phyloP scores from a whole-genome alignment of 2,797 vertebrate species.

The Choloepus didactylus region DNA sequence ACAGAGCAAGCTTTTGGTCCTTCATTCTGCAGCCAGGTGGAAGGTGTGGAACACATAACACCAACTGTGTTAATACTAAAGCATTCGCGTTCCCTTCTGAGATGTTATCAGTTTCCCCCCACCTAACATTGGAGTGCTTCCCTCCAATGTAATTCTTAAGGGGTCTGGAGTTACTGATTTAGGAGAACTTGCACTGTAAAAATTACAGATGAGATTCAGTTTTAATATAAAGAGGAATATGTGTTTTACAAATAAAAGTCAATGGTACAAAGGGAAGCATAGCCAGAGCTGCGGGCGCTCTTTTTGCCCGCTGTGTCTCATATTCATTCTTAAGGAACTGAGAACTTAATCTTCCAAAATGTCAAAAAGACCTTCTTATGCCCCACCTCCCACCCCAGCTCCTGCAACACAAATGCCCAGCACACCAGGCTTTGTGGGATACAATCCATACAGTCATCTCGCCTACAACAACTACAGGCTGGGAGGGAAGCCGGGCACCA shows the following conservation, averaged over 20 bases:
- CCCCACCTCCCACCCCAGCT: no score
- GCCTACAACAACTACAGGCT: no score
- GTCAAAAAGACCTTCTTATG: no score
- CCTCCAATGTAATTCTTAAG: background rate
- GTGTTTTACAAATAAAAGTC: conserved; percentile 4
- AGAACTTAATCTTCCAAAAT: no score
- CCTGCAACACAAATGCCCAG: no score
- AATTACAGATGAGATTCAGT: background rate
- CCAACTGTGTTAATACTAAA: background rate
- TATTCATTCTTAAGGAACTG: no score
- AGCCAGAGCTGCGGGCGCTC: no score
- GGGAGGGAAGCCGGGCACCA: no score
- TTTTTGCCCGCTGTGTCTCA: no score
- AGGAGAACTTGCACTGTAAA: conserved; percentile 20
- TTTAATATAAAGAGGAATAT: background rate
- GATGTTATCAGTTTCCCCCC: background rate
- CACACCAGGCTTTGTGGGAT: no score
- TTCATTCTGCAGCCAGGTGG: background rate
- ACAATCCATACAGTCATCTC: no score
- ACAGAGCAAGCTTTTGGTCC: background rate
- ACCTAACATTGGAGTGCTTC: background rate
- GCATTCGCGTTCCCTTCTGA: background rate
- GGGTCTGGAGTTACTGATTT: background rate
- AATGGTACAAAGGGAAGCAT: background rate
- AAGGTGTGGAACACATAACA: background rate